Percentiles rank a stretch among this genome's conserved stretches.
Evolutionary conservation across 2,797 vertebrate species (phyloP).

Genomic region (Acanthurus tractus): DNA sequence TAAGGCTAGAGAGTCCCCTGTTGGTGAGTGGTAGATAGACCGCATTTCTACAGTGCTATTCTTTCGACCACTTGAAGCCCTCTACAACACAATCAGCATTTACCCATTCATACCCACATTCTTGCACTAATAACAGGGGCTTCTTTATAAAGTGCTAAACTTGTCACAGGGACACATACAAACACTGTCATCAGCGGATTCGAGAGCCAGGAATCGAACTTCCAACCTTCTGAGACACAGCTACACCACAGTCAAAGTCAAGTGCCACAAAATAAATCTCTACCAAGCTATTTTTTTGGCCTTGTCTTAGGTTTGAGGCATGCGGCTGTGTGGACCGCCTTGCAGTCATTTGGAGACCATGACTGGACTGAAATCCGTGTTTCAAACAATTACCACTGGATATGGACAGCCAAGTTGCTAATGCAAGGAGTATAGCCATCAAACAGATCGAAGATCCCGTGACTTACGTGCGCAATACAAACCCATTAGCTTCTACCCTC

Average conservation of each 20-base stretch:
- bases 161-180: no score
- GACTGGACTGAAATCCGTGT: slow-evolving; percentile 26
- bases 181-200: no score
- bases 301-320: slow-evolving; percentile 2
- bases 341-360: slow-evolving; percentile 11
- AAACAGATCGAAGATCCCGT: background rate
- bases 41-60: no score
- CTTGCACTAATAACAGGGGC: no score
- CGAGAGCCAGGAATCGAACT: no score
- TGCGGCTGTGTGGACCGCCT: background rate
- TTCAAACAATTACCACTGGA: slow-evolving; percentile 38
- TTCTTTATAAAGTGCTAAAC: no score
- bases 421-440: slow-evolving; percentile 40
- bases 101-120: no score
- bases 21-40: slow-evolving; percentile 14
- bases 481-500: slow-evolving; percentile 47
- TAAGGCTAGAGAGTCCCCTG: slow-evolving; percentile 34
- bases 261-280: slow-evolving; percentile 29
- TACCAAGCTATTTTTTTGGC: background rate
- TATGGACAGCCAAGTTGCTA: slow-evolving; percentile 31
- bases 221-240: no score
- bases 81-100: no score
- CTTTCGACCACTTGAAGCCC: no score
- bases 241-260: background rate
- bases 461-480: slow-evolving; percentile 12